Evolutionary conservation across 1,140 invertebrate species (phyloP), one percentile per base, ranked within the genome.

Genomic region (Drosophila sulfurigaster): DNA sequence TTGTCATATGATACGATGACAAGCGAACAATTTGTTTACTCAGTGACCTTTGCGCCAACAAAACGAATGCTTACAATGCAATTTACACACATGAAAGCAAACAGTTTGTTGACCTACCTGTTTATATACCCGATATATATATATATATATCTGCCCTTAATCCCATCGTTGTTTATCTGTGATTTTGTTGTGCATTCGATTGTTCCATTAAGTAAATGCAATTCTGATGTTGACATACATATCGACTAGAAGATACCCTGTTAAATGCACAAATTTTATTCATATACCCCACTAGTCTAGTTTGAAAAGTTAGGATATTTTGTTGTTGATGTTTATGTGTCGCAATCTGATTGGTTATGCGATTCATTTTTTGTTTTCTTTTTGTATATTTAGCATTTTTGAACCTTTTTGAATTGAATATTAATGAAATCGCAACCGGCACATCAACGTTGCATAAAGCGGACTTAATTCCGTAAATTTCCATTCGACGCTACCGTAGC

Each of bases 171-270:
- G 6, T 8, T 25, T 6, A 25, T 70, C 51, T 71, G 28, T 75
- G 56, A 54, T 52, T 35, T 46, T 52, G 45, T 54, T 65, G 30
- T 65, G 67, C 67, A 71, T 46, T 8, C 38, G 43, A 60, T 75
- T 75, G 51, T 28, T 38, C 38, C 54, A 75, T 48, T 54, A 75
- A 71, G 54, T 41, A 70, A 75, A 70, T 75, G 52, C 46, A 63
- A 49, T 51, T 48, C 11, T 5, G n/a, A 70, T 51, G 51, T 49
- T 16, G 10, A 30, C 20, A 41, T 4, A 38, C 5, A n/a, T n/a
- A 1, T 30, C 10, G 51, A 57, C 30, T 13, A 5, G 16, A 0
- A 11, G 7, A 67, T 35, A 20, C 43, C 7, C 41, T 25, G 4
- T 54, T 25, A 32, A n/a, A 13, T 10, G 25, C 5, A 11, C 25